phyloP scores from a whole-genome alignment of 2,888 invertebrate genomes.

The Pristionchus fissidentatus region DNA sequence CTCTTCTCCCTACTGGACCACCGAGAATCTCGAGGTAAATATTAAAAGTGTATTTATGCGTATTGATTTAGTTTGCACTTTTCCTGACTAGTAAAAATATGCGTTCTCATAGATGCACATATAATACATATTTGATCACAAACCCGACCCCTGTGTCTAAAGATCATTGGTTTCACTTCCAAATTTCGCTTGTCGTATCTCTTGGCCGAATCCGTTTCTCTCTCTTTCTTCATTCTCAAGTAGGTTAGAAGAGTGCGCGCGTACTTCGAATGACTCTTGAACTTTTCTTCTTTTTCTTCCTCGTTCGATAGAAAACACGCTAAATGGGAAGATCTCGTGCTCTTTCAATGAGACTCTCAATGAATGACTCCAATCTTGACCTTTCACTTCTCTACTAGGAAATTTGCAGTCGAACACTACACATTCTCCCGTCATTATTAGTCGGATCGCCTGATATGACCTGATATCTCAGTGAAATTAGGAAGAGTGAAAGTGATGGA shows the following conservation, averaged over 20 bases:
- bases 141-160: too few relatives aligned
- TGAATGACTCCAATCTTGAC: background rate
- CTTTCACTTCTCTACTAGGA: background rate
- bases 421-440: background rate
- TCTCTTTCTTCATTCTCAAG: too few relatives aligned
- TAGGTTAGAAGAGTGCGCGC: background rate
- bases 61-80: background rate
- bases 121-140: too few relatives aligned
- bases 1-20: constrained; percentile 72
- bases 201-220: too few relatives aligned
- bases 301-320: too few relatives aligned
- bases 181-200: too few relatives aligned
- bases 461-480: background rate
- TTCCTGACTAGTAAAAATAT: too few relatives aligned
- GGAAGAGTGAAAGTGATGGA: constrained; percentile 27
- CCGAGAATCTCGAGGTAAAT: constrained; percentile 62
- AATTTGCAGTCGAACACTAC: background rate
- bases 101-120: too few relatives aligned
- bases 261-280: constrained; percentile 29
- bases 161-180: too few relatives aligned
- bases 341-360: too few relatives aligned
- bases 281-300: too few relatives aligned
- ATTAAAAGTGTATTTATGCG: background rate
- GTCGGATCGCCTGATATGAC: background rate
- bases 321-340: too few relatives aligned